Percentiles rank a stretch among this genome's conserved stretches.
phyloP scores from a whole-genome alignment of 2,888 invertebrate species.

The Limnephilus auricula region DNA sequence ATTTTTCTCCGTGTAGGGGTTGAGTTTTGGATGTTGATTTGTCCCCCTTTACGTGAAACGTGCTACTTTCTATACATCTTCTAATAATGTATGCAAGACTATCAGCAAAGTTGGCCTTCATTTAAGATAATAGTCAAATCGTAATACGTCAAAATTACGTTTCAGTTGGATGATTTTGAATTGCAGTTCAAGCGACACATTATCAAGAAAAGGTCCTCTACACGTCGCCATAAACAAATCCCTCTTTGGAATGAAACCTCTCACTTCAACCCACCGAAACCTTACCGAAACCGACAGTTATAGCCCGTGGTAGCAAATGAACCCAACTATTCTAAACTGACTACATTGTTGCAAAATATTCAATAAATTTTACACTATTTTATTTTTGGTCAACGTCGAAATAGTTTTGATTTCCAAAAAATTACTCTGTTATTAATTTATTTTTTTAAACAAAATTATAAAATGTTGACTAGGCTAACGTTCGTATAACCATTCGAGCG shows the following conservation, averaged over 20 bases:
- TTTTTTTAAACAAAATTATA: not conserved
- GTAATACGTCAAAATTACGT: not conserved
- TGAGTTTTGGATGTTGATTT: too few species aligned
- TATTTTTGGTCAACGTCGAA: too few species aligned
- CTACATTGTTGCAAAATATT: not conserved
- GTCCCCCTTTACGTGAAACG: not conserved
- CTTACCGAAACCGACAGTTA: constrained; percentile 80
- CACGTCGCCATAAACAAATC: constrained; percentile 67
- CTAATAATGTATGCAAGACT: not conserved
- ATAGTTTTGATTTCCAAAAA: too few species aligned
- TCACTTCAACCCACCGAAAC: constrained; percentile 75
- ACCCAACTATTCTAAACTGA: constrained; percentile 48
- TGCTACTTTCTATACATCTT: not conserved
- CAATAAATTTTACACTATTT: too few species aligned
- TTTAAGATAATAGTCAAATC: not conserved
- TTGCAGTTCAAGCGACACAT: not conserved
- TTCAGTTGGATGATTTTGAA: not conserved
- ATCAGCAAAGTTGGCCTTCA: not conserved
- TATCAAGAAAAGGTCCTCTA: not conserved
- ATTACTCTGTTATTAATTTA: too few species aligned
- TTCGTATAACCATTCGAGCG: too few species aligned
- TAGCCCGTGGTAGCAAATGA: constrained; percentile 63
- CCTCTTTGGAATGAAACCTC: constrained; percentile 74
- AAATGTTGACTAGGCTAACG: not conserved
- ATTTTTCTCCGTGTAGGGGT: too few species aligned